Base-by-base conservation (phyloP, 2,113 vertebrate genomes). In the Cheilinus undulatus region DNA sequence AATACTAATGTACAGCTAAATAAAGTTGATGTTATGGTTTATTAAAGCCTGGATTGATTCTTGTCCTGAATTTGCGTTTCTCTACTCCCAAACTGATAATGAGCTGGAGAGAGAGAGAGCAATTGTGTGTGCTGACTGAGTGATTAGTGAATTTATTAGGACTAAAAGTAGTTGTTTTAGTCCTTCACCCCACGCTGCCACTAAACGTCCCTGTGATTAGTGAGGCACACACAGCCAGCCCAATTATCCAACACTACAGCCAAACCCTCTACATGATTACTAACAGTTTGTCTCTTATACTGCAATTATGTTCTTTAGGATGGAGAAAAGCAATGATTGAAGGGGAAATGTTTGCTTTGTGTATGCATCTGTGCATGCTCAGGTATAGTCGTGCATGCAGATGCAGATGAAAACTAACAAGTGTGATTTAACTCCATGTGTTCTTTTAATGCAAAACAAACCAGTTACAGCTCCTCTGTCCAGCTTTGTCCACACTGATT, bases 261-360 rank as follows among this genome's bases (percentile, higher is more conserved):
- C 82, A 86, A 91, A 88, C 88, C 91, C 90, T 86, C 89, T 61
- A 80, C 92, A 86, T 91, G 90, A 94, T 93, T 91, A 90, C 81
- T 0, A n/a, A 91, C 90, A 87, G 92, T 95, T 93, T 92, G 91
- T 75, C 57, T 84, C 87, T 87, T 93, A 95, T 92, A 93, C 85
- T 78, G 87, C 89, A 93, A 93, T 94, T 95, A 94, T 90, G 87
- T 88, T 95, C 86, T 85, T 91, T 90, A 86, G 85, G 92, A 90
- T 88, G 54, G 84, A 85, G 73, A 77, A 80, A 76, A 86, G 84
- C 89, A 91, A 88, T 93, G 90, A 94, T 93, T 94, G 93, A 92
- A 93, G 79, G 82, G 76, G 86, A 90, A 89, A 88, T 53, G 65
- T 61, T 67, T 71, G 63, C 59, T 79, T 76, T 71, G 63, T 61